phyloP scores from a whole-genome alignment of 2,113 vertebrate genomes.

The Alectura lathami region DNA sequence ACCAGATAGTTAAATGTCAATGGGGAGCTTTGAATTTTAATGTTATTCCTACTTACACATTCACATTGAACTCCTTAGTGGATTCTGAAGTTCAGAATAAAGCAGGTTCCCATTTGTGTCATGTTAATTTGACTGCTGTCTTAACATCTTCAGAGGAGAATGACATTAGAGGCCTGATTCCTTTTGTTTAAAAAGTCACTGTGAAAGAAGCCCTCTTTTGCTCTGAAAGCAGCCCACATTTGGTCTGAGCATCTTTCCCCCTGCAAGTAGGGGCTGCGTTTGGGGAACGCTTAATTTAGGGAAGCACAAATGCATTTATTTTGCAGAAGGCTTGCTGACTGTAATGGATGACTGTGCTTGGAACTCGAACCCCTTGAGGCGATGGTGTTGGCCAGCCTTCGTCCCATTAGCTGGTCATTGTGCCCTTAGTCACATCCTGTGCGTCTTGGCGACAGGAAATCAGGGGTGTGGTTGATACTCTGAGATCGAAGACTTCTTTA shows the following conservation, averaged over 20 bases:
- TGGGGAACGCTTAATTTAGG: neutral
- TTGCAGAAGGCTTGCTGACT: neutral
- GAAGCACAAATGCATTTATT: neutral
- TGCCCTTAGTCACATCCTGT: conserved; percentile 65
- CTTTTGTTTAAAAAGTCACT: neutral
- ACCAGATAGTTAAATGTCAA: neutral
- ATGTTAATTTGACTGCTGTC: neutral
- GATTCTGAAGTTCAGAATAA: neutral
- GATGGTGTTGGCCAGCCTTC: neutral
- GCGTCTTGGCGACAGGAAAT: neutral
- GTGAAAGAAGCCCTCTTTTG: neutral
- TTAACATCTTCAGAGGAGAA: neutral
- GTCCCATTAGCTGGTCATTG: conserved; percentile 46
- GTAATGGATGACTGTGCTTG: neutral
- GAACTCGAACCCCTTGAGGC: neutral
- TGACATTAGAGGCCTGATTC: neutral
- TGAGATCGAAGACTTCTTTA: no score
- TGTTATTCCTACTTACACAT: neutral
- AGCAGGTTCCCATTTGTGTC: neutral
- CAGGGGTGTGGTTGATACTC: conserved; percentile 20
- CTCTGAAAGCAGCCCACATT: neutral
- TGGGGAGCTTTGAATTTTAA: neutral
- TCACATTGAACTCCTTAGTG: neutral
- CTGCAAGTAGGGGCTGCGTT: neutral
- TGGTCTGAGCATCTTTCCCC: neutral